Percentiles rank a stretch among this genome's conserved stretches.
Conservation (phyloP, 2,797 vertebrate species). For the Brachyrhaphis roseni region DNA sequence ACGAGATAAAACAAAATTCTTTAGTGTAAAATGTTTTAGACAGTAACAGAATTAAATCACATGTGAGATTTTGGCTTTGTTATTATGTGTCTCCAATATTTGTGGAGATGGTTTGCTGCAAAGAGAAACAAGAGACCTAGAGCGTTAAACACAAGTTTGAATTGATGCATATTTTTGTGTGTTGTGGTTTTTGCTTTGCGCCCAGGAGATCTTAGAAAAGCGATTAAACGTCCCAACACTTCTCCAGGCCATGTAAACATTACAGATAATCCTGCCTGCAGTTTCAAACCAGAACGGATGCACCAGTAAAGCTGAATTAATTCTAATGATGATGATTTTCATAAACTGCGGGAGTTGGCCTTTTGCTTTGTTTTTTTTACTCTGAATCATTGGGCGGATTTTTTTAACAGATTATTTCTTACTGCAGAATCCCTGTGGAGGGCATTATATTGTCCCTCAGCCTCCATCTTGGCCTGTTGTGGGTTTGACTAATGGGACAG, state of each 20-base stretch:
- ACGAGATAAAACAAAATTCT: neutral
- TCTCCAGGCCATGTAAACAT: neutral
- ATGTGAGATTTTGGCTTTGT: neutral
- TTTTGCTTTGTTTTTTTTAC: neutral
- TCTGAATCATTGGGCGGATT: conserved; percentile 3
- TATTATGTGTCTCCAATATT: neutral
- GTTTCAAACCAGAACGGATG: neutral
- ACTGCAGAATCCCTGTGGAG: conserved; percentile 19
- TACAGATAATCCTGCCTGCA: neutral
- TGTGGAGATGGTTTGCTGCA: neutral
- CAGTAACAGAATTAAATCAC: neutral
- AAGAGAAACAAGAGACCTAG: neutral
- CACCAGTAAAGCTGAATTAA: neutral
- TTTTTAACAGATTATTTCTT: neutral
- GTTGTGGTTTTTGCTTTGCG: neutral
- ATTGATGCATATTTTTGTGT: neutral
- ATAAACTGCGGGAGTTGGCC: neutral
- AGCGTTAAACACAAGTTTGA: neutral
- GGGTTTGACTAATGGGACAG: conserved; percentile 28
- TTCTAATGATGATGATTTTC: conserved; percentile 2
- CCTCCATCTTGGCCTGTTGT: neutral
- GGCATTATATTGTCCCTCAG: conserved; percentile 5
- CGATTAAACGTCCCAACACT: neutral
- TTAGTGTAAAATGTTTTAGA: neutral
- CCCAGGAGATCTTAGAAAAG: neutral